Base-by-base conservation (phyloP, 2,797 vertebrate genomes). In the Selene dorsalis region DNA sequence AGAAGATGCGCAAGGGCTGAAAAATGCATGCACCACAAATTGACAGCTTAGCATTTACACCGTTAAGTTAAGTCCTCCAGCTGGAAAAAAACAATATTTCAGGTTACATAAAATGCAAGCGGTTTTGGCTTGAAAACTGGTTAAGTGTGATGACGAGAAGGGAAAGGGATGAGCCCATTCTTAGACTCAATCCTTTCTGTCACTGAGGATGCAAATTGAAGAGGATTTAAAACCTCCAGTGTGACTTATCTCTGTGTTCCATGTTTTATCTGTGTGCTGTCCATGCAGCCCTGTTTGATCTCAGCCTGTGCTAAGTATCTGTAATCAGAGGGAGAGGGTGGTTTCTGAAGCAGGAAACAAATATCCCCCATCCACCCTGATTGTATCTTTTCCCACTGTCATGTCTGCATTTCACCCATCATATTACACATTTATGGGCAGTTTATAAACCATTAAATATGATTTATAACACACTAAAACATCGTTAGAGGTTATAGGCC, bases 211-310 rank as follows among this genome's bases (percentile, higher is more conserved):
- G 85, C 85, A 85, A 90, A 87, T 72, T 68, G 35, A 20, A 65
- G 75, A 78, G 82, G 77, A 84, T 70, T 66, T 78, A 83, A 79
- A 87, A 45, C 2, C 74, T 69, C 80, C 71, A 70, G 69, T 73
- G 71, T 64, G 80, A 83, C 79, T 78, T 81, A 77, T 89, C 69
- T 84, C 60, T 59, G 26, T 61, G 66, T 70, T 58, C 59, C 65
- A 48, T 52, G 59, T 79, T 88, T 87, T 77, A 78, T 90, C 77
- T 84, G 63, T 82, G 8, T 61, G 60, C 64, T 68, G 82, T 86
- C 75, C 70, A 41, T 18, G n/a, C 69, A 13, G 80, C 79, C 80
- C 57, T 1, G 72, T 74, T 84, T 88, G 77, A 82, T 88, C 83
- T 77, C 74, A 73, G 82, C 67, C 43, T 73, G 69, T 59, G 72